Conservation (phyloP, 2,113 vertebrate species). For the Etheostoma spectabile region DNA sequence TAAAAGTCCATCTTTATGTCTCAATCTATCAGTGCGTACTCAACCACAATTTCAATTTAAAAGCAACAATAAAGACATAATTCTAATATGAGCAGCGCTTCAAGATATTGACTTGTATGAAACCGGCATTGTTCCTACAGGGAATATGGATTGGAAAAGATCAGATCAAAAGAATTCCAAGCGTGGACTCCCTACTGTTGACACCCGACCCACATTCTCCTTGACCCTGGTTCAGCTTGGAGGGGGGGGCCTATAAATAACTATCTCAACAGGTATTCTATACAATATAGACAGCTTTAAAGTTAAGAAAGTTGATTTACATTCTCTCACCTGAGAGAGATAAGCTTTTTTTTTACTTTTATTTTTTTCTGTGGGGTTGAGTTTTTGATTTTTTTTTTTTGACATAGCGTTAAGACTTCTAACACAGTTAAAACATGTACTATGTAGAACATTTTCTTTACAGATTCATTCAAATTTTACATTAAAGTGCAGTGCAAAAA, state of each 20-base stretch:
- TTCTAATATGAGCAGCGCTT: conserved; percentile 9
- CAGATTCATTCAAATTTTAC: background rate
- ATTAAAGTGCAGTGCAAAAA: background rate
- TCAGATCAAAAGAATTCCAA: conserved; percentile 80
- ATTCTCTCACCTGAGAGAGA: conserved; percentile 29
- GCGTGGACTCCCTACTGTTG: conserved; percentile 68
- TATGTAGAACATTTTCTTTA: background rate
- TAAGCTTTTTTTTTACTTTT: conserved; percentile 30
- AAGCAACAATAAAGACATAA: conserved; percentile 36
- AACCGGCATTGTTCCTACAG: conserved; percentile 10
- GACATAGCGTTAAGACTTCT: background rate
- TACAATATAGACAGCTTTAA: conserved; percentile 56
- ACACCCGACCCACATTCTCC: conserved; percentile 78
- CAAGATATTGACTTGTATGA: conserved; percentile 13
- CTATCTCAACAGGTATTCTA: conserved; percentile 74
- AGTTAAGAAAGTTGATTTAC: conserved; percentile 25
- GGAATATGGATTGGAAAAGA: conserved; percentile 47
- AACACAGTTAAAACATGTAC: background rate
- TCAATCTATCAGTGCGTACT: background rate
- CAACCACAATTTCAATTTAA: background rate
- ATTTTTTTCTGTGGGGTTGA: background rate
- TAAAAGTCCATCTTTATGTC: conserved; percentile 1
- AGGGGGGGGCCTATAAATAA: conserved; percentile 70
- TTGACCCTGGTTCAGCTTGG: conserved; percentile 64
- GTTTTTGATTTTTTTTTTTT: conserved; percentile 13